A percentile compares a stretch with the other conserved stretches of the same genome.
Conservation (phyloP, 1,140 invertebrate species). For the Drosophila miranda region DNA sequence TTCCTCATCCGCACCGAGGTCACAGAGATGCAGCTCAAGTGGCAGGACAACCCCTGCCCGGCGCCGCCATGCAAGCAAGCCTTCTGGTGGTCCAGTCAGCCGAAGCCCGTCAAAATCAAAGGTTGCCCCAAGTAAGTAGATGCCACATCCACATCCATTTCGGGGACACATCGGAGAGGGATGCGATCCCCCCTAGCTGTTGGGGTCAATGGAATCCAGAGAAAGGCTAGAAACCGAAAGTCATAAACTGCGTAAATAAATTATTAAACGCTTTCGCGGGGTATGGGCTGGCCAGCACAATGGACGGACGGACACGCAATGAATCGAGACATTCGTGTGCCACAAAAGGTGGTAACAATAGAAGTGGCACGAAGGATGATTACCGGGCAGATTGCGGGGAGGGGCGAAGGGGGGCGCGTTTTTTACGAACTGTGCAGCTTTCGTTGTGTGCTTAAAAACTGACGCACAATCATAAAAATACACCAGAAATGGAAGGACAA, state of each 20-base stretch:
- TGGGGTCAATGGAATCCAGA: conserved; percentile 63
- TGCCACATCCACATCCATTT: too few relatives aligned
- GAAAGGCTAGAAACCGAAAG: conserved; percentile 29
- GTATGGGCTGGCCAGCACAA: conserved; percentile 20
- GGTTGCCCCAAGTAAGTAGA: conserved; percentile 71
- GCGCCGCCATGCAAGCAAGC: conserved; percentile 75
- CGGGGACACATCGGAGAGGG: not conserved
- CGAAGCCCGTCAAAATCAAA: conserved; percentile 78
- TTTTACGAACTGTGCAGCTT: conserved; percentile 27
- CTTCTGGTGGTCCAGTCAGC: conserved; percentile 79
- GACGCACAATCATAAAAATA: conserved; percentile 44
- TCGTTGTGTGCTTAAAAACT: conserved; percentile 36
- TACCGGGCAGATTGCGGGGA: not conserved
- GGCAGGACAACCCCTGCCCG: conserved; percentile 68
- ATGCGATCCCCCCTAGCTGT: not conserved
- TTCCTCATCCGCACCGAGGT: conserved; percentile 69
- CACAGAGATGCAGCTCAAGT: conserved; percentile 76
- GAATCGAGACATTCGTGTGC: conserved; percentile 12
- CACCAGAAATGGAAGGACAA: conserved; percentile 17
- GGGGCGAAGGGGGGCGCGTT: too few relatives aligned
- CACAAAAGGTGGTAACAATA: conserved; percentile 23
- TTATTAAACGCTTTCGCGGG: conserved; percentile 52
- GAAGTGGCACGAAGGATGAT: not conserved
- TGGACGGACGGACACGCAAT: conserved; percentile 43
- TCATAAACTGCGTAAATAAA: conserved; percentile 78